Evolutionary conservation across 2,888 invertebrate species (phyloP).

Genomic region (Diadegma fenestrale): DNA sequence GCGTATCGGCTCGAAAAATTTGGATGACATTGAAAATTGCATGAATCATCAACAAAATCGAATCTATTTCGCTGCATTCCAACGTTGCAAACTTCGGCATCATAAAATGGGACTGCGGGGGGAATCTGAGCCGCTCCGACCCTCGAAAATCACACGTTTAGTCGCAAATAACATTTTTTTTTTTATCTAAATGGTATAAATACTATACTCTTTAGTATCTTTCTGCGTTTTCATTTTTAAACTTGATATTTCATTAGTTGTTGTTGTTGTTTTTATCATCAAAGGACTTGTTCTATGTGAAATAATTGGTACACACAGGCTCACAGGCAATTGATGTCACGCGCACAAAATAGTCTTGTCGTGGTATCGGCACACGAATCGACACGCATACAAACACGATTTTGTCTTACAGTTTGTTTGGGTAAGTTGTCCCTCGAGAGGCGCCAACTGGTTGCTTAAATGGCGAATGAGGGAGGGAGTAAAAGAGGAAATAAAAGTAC

Average conservation of each 20-base stretch:
- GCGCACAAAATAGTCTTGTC: not conserved
- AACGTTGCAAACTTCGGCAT: too few relatives aligned
- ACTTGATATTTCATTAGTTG: slow-evolving; percentile 33
- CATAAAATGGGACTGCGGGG: slow-evolving; percentile 18
- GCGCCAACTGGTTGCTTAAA: not conserved
- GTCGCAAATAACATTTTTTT: slow-evolving; percentile 44
- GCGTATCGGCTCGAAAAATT: too few relatives aligned
- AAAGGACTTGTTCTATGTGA: slow-evolving; percentile 13
- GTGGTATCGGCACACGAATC: not conserved
- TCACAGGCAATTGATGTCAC: slow-evolving; percentile 11
- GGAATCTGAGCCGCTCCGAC: slow-evolving; percentile 17
- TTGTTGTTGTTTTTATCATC: slow-evolving; percentile 7
- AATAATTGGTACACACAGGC: slow-evolving; percentile 12
- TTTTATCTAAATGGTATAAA: slow-evolving; percentile 64
- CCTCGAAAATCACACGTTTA: slow-evolving; percentile 43
- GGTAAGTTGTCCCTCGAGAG: not conserved
- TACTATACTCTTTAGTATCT: slow-evolving; percentile 56
- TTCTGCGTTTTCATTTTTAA: slow-evolving; percentile 4
- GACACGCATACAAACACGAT: not conserved
- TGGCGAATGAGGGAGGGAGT: not conserved
- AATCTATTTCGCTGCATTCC: too few relatives aligned
- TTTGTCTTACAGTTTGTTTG: slow-evolving; percentile 9
- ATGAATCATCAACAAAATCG: too few relatives aligned
- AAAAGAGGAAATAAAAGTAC: slow-evolving; percentile 29
- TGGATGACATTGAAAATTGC: too few relatives aligned